Evolutionary conservation across 2,113 vertebrate genomes (phyloP).

Genomic region (Cebus imitator): DNA sequence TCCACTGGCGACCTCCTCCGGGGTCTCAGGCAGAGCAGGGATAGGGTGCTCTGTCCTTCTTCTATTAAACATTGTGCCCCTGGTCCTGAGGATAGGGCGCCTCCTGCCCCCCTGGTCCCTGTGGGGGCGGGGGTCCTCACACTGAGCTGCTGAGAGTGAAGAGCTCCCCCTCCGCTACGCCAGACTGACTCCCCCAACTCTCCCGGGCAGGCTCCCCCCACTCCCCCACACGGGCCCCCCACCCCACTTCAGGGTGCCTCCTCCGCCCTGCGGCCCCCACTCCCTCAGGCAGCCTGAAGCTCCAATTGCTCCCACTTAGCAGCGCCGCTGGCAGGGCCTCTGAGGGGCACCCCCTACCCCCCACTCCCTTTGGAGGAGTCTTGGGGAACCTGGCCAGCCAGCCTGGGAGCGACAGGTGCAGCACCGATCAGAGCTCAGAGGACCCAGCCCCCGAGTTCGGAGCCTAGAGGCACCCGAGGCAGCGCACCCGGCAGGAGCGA

Average conservation of each 20-base stretch:
- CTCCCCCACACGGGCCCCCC: too few relatives aligned
- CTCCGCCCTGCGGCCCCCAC: too few relatives aligned
- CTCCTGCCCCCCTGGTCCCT: background rate
- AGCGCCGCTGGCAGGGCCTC: background rate
- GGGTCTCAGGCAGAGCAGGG: background rate
- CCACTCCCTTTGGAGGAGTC: background rate
- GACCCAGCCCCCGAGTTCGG: background rate
- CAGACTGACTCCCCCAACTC: too few relatives aligned
- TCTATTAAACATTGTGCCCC: background rate
- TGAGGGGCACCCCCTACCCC: too few relatives aligned
- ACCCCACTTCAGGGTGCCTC: too few relatives aligned
- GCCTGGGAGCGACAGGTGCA: rapidly evolving
- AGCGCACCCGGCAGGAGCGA: rapidly evolving
- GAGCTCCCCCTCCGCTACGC: rapidly evolving
- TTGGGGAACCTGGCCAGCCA: background rate
- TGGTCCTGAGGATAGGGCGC: background rate
- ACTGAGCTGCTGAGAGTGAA: background rate
- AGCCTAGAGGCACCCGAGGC: background rate
- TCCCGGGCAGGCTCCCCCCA: too few relatives aligned
- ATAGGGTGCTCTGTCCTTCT: background rate
- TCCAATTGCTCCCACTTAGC: rapidly evolving
- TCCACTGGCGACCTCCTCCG: background rate
- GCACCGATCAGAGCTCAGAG: background rate
- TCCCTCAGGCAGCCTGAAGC: too few relatives aligned
- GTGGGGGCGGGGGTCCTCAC: background rate